Conservation (phyloP, 2,888 invertebrate genomes). For the Timema cristinae region DNA sequence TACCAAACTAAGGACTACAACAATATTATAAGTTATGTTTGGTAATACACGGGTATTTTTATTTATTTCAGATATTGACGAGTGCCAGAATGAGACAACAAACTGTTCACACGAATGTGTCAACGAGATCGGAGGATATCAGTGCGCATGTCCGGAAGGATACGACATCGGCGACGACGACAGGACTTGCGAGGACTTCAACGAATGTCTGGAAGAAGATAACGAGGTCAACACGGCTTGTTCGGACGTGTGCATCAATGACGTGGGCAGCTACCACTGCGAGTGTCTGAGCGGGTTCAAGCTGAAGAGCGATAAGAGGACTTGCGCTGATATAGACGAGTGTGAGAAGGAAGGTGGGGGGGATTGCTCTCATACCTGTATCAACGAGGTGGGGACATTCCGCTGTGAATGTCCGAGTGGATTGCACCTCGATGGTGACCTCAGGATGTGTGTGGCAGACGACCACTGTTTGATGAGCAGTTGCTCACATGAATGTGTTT, state of each 20-base stretch:
- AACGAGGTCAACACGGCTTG: slow-evolving; percentile 40
- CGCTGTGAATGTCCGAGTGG: slow-evolving; percentile 50
- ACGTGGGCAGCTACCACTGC: slow-evolving; percentile 35
- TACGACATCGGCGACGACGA: slow-evolving; percentile 40
- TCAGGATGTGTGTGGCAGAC: slow-evolving; percentile 36
- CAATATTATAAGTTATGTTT: not conserved
- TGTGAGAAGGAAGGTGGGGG: slow-evolving; percentile 37
- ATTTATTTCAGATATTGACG: slow-evolving; percentile 38
- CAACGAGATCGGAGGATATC: slow-evolving; percentile 47
- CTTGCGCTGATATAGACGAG: slow-evolving; percentile 45
- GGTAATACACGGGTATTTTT: not conserved
- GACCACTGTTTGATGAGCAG: slow-evolving; percentile 44
- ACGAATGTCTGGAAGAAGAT: slow-evolving; percentile 30
- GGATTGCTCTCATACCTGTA: slow-evolving; percentile 46
- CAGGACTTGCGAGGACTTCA: slow-evolving; percentile 38
- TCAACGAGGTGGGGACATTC: slow-evolving; percentile 48
- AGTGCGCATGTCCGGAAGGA: slow-evolving; percentile 50
- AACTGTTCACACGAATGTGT: slow-evolving; percentile 42
- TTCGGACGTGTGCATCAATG: slow-evolving; percentile 48
- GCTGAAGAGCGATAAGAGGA: slow-evolving; percentile 40
- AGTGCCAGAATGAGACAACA: slow-evolving; percentile 37
- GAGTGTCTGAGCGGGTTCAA: slow-evolving; percentile 36
- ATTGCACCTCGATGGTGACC: slow-evolving; percentile 41
- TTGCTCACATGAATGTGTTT: slow-evolving; percentile 40
- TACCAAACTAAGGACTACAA: not conserved